phyloP scores from a whole-genome alignment of 2,113 vertebrate genomes.

The Alosa alosa region DNA sequence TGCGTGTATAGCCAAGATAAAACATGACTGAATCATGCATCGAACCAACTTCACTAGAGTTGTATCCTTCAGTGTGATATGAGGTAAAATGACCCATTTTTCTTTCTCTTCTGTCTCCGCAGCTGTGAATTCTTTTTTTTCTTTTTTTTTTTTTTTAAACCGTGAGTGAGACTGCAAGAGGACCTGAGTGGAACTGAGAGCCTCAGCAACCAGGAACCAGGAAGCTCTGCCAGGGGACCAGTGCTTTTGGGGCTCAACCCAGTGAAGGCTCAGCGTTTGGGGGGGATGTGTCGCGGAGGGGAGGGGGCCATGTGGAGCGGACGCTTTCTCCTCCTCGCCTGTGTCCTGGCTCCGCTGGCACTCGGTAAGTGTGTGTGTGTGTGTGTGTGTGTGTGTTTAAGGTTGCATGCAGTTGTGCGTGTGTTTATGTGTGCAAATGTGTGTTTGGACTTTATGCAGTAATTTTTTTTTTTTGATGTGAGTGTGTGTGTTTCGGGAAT shows the following conservation, averaged over 20 bases:
- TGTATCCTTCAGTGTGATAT: not conserved
- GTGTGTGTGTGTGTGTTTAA: not conserved
- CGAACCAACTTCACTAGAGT: not conserved
- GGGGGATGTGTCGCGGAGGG: slow-evolving; percentile 6
- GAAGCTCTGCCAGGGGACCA: not conserved
- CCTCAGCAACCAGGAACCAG: not conserved
- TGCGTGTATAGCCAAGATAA: not conserved
- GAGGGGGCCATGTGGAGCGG: slow-evolving; percentile 1
- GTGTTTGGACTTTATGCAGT: not conserved
- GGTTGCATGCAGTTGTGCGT: not conserved
- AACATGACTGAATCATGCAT: not conserved
- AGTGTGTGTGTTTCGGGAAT: not conserved
- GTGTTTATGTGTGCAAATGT: not conserved
- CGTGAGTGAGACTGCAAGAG: not conserved
- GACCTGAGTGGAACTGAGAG: not conserved
- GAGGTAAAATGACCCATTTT: not conserved
- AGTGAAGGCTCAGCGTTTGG: not conserved
- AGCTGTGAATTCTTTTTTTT: not conserved
- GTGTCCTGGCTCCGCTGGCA: not conserved
- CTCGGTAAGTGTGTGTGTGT: not conserved
- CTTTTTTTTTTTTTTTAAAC: not conserved
- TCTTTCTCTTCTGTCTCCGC: not conserved
- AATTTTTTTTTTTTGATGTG: not conserved
- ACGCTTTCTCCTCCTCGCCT: slow-evolving; percentile 1
- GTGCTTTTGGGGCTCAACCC: not conserved